Evolutionary conservation across 2,797 vertebrate species (phyloP).

Genomic region (Protonibea diacanthus): DNA sequence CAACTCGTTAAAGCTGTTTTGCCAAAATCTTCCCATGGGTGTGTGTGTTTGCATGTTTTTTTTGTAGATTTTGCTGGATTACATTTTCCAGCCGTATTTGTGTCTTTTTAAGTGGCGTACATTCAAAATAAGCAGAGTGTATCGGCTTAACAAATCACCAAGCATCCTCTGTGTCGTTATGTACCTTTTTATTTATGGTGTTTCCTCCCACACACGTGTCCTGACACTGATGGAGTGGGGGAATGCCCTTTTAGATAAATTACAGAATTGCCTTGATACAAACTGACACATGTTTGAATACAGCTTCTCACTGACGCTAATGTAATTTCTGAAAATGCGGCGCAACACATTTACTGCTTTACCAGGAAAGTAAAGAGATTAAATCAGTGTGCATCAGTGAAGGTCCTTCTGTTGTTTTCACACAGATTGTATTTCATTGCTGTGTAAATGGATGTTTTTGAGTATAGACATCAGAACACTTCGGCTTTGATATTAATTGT

Average conservation of each 20-base stretch:
- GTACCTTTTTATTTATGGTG: background rate
- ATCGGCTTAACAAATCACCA: background rate
- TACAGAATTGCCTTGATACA: background rate
- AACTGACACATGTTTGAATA: conserved; percentile 16
- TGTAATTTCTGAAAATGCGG: conserved; percentile 27
- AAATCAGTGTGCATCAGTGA: conserved; percentile 12
- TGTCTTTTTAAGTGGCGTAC: background rate
- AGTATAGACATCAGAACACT: background rate
- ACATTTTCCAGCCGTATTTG: background rate
- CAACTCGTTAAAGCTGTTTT: conserved; percentile 14
- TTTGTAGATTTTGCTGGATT: background rate
- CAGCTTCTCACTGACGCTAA: conserved; percentile 7
- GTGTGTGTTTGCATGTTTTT: background rate
- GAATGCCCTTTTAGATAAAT: background rate
- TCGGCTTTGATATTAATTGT: background rate
- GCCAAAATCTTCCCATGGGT: background rate
- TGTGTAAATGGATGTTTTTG: conserved; percentile 41
- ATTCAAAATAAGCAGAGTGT: background rate
- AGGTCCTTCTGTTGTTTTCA: conserved; percentile 28
- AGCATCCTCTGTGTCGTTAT: background rate
- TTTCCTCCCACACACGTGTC: background rate
- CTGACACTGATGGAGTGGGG: background rate
- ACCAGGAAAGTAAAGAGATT: conserved; percentile 30
- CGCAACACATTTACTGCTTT: conserved; percentile 12
- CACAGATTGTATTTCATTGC: conserved; percentile 33